phyloP scores from a whole-genome alignment of 2,113 vertebrate species.

The Elephantulus edwardii region DNA sequence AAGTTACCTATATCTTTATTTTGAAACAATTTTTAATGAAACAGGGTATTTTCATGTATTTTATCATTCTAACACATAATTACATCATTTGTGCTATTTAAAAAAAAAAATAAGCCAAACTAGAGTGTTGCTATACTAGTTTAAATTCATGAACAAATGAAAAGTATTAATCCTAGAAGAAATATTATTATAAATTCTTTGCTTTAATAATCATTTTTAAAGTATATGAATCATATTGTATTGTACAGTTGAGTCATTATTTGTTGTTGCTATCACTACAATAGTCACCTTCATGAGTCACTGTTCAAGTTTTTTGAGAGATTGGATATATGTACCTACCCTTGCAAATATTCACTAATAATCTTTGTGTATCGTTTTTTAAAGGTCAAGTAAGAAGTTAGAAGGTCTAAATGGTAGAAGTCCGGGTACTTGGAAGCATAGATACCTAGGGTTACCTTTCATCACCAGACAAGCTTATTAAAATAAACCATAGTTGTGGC shows the following conservation, averaged over 20 bases:
- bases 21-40: constrained; percentile 23
- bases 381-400: constrained; percentile 29
- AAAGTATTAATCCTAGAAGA: not conserved
- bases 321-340: not conserved
- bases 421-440: fast-evolving
- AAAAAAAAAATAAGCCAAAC: constrained; percentile 15
- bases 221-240: not conserved
- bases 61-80: constrained; percentile 3
- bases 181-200: not conserved
- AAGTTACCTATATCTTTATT: not conserved
- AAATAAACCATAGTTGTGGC: not conserved
- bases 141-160: not conserved
- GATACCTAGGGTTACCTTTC: not conserved
- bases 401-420: not conserved
- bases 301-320: not conserved
- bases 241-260: not conserved
- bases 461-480: not conserved
- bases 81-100: not conserved
- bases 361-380: constrained; percentile 20
- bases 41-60: not conserved
- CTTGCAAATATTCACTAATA: not conserved
- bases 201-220: not conserved
- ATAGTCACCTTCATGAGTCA: constrained; percentile 12
- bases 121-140: not conserved
- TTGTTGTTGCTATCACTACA: not conserved